phyloP scores from a whole-genome alignment of 2,113 vertebrate species.

The Chaetura pelagica region DNA sequence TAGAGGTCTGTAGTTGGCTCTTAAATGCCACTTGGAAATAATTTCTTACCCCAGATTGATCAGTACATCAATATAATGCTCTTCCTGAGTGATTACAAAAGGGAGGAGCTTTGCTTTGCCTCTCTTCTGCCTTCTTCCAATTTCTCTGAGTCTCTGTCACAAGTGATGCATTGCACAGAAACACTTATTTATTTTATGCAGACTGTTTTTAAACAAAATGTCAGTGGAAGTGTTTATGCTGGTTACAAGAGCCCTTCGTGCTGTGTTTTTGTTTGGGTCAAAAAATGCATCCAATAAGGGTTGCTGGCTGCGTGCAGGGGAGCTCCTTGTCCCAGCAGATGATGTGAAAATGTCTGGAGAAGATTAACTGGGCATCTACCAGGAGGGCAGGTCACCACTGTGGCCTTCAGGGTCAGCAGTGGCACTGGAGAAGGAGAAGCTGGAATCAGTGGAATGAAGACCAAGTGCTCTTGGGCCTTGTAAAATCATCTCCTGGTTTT shows the following conservation, averaged over 20 bases:
- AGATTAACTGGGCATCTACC: not conserved
- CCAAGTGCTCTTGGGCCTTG: not conserved
- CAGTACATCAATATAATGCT: not conserved
- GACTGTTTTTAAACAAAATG: not conserved
- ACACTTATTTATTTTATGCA: not conserved
- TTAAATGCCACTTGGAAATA: not conserved
- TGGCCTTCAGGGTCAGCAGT: not conserved
- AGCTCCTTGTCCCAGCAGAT: not conserved
- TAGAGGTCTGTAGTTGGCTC: not conserved
- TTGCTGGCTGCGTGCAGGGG: accelerated
- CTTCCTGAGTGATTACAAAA: not conserved
- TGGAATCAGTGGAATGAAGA: not conserved
- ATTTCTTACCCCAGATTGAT: not conserved
- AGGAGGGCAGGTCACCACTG: not conserved
- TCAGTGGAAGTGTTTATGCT: not conserved
- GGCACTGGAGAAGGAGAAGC: not conserved
- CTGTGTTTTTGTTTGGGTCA: not conserved
- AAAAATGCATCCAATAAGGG: not conserved
- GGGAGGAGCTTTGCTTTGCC: not conserved
- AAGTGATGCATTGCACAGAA: not conserved
- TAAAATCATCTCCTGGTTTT: not conserved
- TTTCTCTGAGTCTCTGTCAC: accelerated
- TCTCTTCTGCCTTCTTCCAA: not conserved
- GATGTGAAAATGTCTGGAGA: not conserved
- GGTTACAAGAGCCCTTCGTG: not conserved